phyloP scores from a whole-genome alignment of 2,888 invertebrate species.

The Serripes groenlandicus region DNA sequence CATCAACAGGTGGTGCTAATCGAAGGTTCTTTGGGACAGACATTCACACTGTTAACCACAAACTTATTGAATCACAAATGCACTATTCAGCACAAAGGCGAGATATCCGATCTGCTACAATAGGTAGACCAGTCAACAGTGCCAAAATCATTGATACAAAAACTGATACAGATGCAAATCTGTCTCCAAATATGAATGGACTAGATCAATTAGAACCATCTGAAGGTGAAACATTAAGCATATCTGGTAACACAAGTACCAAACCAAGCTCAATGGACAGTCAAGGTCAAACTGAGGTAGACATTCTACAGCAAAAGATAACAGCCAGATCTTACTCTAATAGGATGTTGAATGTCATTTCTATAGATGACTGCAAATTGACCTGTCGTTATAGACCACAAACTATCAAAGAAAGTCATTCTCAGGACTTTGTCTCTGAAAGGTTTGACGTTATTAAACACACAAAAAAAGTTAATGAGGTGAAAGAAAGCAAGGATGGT shows the following conservation, averaged over 20 bases:
- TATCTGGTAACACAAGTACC: slow-evolving; percentile 39
- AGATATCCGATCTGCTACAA: slow-evolving; percentile 57
- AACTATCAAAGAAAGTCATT: slow-evolving; percentile 55
- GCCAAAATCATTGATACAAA: slow-evolving; percentile 42
- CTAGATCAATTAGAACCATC: slow-evolving; percentile 10
- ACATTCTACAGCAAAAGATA: slow-evolving; percentile 61
- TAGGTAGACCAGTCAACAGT: slow-evolving; percentile 51
- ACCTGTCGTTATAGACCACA: slow-evolving; percentile 70
- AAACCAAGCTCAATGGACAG: slow-evolving; percentile 29
- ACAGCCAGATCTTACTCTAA: slow-evolving; percentile 75
- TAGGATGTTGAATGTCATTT: slow-evolving; percentile 75
- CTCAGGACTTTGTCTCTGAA: neutral
- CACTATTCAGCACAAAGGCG: slow-evolving; percentile 69
- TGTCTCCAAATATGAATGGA: slow-evolving; percentile 26
- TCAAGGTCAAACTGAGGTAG: slow-evolving; percentile 11
- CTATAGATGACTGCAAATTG: slow-evolving; percentile 80
- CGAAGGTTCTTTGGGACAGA: slow-evolving; percentile 63
- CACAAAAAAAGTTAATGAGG: neutral
- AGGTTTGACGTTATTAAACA: neutral
- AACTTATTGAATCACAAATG: slow-evolving; percentile 68
- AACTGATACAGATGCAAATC: slow-evolving; percentile 41
- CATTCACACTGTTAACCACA: slow-evolving; percentile 65
- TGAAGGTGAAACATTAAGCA: slow-evolving; percentile 48
- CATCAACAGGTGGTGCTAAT: slow-evolving; percentile 29
- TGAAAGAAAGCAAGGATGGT: neutral